Base-by-base conservation (phyloP, 37 sponge, comb jelly and placozoan species). In the Chondrosia reniformis region DNA sequence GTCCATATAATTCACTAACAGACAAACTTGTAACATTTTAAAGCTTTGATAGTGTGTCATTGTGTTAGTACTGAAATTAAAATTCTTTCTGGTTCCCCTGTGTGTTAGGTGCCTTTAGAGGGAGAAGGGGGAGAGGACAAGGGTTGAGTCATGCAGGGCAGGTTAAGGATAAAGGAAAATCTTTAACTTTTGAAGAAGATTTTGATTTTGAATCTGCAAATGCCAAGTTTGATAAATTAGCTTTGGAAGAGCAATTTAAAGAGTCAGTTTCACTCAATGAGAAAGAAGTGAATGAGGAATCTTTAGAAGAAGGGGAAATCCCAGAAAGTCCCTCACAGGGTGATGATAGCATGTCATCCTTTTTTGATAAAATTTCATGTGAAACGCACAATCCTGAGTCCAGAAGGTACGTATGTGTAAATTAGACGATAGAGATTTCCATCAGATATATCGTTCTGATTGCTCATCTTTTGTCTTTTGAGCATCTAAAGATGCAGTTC, bases 151-250 rank as follows among this genome's bases (percentile, higher is more conserved):
- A 24, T 56, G 58, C 6, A 4, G 39, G 42, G 71, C 42, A 67
- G 39, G 12, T 4, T 8, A 9, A 41, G 8, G 42, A 27, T 4
- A 67, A n/a, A n/a, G n/a, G n/a, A n/a, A 43, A 83, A 36, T 37
- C 78, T 22, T 57, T 79, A 33, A 80, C 82, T 42, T 94, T 84
- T 61, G 97, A 96, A 19, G 85, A 74, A 28, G 99, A 98, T 40
- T 98, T 98, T 83, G 99, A 96, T 77, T 99, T 99, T 85, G 99
- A 93, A 58, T 86, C 74, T 45, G 86, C 97, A 39, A 99, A 99
- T 74, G 92, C 94, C 15, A 76, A 81, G 0, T 99, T 99, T 69
- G 78, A 89, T 67, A 99, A 96, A 73, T 92, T 88, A 10, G 83
- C 67, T 41, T 55, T 98, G 1, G 95, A 89, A 41, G 88, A 91